These are phyloP conservation scores for Octodon degus DNA, from an alignment of 2,113 vertebrate genomes.

Conservation along the genomic window DNA sequence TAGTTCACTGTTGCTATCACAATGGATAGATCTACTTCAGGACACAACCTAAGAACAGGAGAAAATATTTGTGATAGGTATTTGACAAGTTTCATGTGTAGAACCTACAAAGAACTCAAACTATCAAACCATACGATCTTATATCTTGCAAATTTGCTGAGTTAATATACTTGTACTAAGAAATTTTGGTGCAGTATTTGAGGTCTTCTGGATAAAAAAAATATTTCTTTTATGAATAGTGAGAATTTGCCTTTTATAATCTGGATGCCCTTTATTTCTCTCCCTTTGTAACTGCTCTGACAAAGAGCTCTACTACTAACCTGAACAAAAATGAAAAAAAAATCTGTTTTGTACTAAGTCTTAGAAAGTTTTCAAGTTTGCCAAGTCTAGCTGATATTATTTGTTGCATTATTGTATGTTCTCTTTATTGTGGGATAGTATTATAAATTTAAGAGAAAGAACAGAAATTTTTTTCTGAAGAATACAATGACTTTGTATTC, in stretches of 20 bases:
- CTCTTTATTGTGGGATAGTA: not conserved
- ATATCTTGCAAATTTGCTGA: not conserved
- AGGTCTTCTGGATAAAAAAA: not conserved
- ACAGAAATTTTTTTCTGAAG: not conserved
- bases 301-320: not conserved
- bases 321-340: not conserved
- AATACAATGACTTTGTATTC: not conserved
- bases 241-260: not conserved
- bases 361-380: not conserved
- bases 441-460: not conserved
- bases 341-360: not conserved
- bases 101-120: too few species aligned
- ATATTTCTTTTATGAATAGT: not conserved
- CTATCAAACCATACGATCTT: not conserved
- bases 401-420: not conserved
- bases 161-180: not conserved
- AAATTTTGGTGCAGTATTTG: not conserved
- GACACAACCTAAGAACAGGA: too few species aligned
- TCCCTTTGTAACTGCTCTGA: not conserved
- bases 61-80: too few species aligned
- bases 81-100: too few species aligned
- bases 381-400: not conserved
- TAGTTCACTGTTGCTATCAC: not conserved
- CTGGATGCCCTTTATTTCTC: not conserved
- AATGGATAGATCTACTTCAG: too few species aligned